phyloP scores from a whole-genome alignment of 2,888 invertebrate species.

The Eumacrocentrus americanus region DNA sequence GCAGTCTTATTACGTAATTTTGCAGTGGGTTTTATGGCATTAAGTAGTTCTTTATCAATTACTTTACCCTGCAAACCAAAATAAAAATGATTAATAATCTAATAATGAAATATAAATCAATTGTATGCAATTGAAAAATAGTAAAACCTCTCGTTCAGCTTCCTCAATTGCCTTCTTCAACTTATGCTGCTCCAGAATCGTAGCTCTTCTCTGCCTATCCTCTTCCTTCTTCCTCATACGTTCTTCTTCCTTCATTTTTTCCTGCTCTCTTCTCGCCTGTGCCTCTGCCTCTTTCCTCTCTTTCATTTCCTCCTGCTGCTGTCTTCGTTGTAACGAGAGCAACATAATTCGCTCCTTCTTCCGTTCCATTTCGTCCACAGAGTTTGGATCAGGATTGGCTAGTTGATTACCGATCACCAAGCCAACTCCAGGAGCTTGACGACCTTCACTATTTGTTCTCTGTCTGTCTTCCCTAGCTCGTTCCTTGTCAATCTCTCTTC shows the following conservation, averaged over 20 bases:
- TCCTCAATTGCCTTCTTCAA: conserved; percentile 92
- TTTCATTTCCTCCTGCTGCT: conserved; percentile 87
- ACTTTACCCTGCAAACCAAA: conserved; percentile 72
- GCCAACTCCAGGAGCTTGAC: conserved; percentile 60
- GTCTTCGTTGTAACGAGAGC: conserved; percentile 85
- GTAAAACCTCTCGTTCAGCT: conserved; percentile 79
- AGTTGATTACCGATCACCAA: conserved; percentile 74
- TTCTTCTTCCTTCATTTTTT: conserved; percentile 77
- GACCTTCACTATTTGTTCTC: conserved; percentile 45
- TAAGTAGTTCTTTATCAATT: conserved; percentile 73
- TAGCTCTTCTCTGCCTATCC: conserved; percentile 84
- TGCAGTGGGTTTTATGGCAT: conserved; percentile 67
- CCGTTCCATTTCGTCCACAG: conserved; percentile 88
- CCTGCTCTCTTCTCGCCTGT: conserved; percentile 76
- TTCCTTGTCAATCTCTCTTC: conserved; percentile 59
- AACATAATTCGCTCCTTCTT: conserved; percentile 92
- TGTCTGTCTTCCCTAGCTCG: conserved; percentile 54
- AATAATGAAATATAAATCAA: neutral
- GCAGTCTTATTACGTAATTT: conserved; percentile 72
- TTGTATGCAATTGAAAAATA: conserved; percentile 12
- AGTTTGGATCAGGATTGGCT: conserved; percentile 72
- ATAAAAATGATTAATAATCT: conserved; percentile 11
- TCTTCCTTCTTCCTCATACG: conserved; percentile 78
- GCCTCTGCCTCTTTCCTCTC: conserved; percentile 83
- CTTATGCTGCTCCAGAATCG: conserved; percentile 91